These are phyloP conservation scores for Pogonomyrmex barbatus DNA, from an alignment of 1,140 invertebrate species.

Conservation along the genomic window DNA sequence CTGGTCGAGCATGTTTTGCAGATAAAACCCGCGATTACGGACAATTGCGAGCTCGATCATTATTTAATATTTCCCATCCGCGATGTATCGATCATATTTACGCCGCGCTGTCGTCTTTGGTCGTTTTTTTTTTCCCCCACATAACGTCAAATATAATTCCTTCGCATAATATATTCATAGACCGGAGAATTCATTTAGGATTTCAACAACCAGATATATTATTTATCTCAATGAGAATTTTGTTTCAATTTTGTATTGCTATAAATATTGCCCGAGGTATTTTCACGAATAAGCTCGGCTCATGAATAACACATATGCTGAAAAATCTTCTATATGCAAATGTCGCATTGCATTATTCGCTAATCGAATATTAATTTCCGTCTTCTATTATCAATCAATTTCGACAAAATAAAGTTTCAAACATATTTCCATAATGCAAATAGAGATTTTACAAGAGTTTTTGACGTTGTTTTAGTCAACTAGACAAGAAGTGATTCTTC, in stretches of 20 bases:
- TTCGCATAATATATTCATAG: slow-evolving; percentile 26
- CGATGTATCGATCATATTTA: background rate
- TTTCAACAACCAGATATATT: slow-evolving; percentile 7
- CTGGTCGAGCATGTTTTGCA: background rate
- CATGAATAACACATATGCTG: slow-evolving; percentile 50
- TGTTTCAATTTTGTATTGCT: slow-evolving; percentile 30
- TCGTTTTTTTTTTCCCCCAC: background rate
- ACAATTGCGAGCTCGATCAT: background rate
- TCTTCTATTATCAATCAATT: slow-evolving; percentile 42
- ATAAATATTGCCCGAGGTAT: slow-evolving; percentile 42
- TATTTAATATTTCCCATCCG: slow-evolving; percentile 23
- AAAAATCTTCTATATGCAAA: slow-evolving; percentile 64
- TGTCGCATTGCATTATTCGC: slow-evolving; percentile 40
- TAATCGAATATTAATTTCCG: slow-evolving; percentile 56
- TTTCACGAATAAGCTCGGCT: slow-evolving; percentile 18
- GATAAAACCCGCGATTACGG: slow-evolving; percentile 21
- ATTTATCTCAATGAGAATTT: slow-evolving; percentile 38
- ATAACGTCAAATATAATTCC: background rate
- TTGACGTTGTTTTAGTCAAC: background rate
- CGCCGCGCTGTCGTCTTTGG: background rate
- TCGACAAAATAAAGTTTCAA: background rate
- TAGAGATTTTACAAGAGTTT: background rate
- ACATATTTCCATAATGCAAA: slow-evolving; percentile 14
- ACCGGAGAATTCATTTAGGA: background rate
- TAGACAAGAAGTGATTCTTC: background rate